These are phyloP conservation scores for Trilocha varians DNA, from an alignment of 2,888 invertebrate species.

Conservation along the genomic window DNA sequence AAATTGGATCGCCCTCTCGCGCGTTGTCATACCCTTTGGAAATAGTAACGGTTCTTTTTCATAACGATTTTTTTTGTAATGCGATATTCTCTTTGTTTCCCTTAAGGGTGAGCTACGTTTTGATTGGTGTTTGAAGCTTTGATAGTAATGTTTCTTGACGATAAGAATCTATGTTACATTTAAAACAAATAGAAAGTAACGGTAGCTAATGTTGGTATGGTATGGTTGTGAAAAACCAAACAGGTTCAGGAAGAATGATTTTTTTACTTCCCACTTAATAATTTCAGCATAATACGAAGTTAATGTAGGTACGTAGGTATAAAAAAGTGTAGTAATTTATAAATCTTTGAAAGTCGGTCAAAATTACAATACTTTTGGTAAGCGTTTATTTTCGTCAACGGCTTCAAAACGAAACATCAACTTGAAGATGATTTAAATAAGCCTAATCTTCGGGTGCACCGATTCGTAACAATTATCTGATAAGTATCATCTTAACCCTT, in stretches of 20 bases:
- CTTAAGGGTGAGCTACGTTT: slow-evolving; percentile 55
- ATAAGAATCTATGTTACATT: too few relatives aligned
- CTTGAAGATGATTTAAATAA: slow-evolving; percentile 1
- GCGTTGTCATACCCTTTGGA: slow-evolving; percentile 66
- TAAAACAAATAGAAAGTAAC: too few relatives aligned
- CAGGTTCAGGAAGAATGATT: too few relatives aligned
- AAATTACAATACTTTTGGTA: too few relatives aligned
- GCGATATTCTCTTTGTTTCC: slow-evolving; percentile 66
- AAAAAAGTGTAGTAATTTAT: too few relatives aligned
- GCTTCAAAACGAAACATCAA: slow-evolving; percentile 10
- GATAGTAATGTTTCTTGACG: slow-evolving; percentile 51
- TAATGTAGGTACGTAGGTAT: too few relatives aligned
- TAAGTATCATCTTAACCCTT: slow-evolving; percentile 66
- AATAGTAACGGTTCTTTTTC: slow-evolving; percentile 69
- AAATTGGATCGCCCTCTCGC: slow-evolving; percentile 66
- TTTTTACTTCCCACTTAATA: too few relatives aligned
- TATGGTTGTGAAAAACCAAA: too few relatives aligned
- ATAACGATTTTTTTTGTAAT: slow-evolving; percentile 71
- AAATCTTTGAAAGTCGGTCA: too few relatives aligned
- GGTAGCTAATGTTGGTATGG: too few relatives aligned
- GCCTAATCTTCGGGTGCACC: slow-evolving; percentile 44
- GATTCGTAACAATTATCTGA: slow-evolving; percentile 70
- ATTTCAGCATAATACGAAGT: too few relatives aligned
- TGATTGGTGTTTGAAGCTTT: slow-evolving; percentile 51
- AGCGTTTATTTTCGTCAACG: slow-evolving; percentile 10